Percentiles rank a stretch among this genome's conserved stretches.
phyloP scores from a whole-genome alignment of 2,113 vertebrate genomes.

The Turnix velox region DNA sequence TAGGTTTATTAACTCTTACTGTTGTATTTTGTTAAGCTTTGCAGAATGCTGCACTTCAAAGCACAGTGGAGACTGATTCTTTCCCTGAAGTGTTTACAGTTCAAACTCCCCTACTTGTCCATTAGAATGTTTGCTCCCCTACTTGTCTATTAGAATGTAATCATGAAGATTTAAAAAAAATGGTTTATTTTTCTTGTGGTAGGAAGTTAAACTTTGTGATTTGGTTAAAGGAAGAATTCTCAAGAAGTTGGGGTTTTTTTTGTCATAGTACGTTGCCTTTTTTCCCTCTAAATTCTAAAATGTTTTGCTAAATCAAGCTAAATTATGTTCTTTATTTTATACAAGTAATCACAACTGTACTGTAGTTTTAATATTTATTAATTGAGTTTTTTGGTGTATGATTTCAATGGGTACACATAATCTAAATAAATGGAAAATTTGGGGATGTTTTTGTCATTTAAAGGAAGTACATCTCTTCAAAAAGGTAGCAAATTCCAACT shows the following conservation, averaged over 20 bases:
- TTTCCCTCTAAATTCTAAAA: background rate
- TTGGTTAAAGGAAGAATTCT: background rate
- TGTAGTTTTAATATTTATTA: background rate
- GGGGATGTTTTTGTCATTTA: background rate
- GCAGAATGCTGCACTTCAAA: background rate
- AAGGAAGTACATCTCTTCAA: background rate
- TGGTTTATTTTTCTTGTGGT: background rate
- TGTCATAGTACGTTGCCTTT: background rate
- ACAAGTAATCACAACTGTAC: background rate
- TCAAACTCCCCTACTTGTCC: background rate
- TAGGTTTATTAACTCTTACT: constrained; percentile 59
- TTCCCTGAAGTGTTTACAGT: background rate
- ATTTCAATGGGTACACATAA: background rate
- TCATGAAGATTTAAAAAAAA: background rate
- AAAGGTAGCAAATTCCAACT: background rate
- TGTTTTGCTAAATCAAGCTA: background rate
- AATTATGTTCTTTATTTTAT: background rate
- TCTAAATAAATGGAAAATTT: background rate
- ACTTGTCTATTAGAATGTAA: background rate
- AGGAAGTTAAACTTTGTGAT: background rate
- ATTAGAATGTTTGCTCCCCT: background rate
- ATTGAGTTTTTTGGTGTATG: background rate
- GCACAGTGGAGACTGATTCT: background rate
- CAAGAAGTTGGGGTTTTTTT: no score
- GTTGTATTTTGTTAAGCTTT: background rate